Conservation (phyloP, 2,888 invertebrate genomes). For the Phlogophora meticulosa region DNA sequence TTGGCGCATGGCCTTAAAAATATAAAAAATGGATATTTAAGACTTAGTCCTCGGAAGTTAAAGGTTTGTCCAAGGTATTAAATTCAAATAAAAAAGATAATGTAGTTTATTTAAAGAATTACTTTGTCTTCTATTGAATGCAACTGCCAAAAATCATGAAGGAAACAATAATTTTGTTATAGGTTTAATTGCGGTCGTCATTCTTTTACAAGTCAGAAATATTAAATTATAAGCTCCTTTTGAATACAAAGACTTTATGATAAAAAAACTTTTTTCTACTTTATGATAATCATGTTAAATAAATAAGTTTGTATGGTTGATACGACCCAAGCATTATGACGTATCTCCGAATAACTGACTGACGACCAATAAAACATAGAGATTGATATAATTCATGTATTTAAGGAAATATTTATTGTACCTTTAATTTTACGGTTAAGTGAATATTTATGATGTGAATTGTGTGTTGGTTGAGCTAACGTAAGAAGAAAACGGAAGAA, state of each 20-base stretch:
- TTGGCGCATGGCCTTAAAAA: conserved; percentile 50
- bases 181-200: conserved; percentile 47
- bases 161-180: conserved; percentile 37
- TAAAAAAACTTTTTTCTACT: too few relatives aligned
- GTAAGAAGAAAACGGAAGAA: conserved; percentile 43
- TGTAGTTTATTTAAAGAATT: conserved; percentile 55
- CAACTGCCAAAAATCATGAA: conserved; percentile 77
- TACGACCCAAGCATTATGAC: background rate
- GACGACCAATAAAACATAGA: conserved; percentile 63
- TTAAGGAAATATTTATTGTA: conserved; percentile 65
- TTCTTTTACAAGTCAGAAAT: conserved; percentile 25
- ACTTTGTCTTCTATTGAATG: conserved; percentile 57
- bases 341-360: conserved; percentile 28
- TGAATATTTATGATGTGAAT: conserved; percentile 62
- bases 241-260: background rate
- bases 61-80: conserved; percentile 66
- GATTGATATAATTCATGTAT: conserved; percentile 61
- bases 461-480: conserved; percentile 54
- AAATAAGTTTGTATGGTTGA: background rate
- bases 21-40: conserved; percentile 34
- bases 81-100: conserved; percentile 48
- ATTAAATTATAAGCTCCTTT: conserved; percentile 7
- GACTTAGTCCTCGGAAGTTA: conserved; percentile 51
- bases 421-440: conserved; percentile 54
- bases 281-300: background rate